Conservation (phyloP, 2,888 invertebrate genomes). For the Vannuccia rotundouncinata region DNA sequence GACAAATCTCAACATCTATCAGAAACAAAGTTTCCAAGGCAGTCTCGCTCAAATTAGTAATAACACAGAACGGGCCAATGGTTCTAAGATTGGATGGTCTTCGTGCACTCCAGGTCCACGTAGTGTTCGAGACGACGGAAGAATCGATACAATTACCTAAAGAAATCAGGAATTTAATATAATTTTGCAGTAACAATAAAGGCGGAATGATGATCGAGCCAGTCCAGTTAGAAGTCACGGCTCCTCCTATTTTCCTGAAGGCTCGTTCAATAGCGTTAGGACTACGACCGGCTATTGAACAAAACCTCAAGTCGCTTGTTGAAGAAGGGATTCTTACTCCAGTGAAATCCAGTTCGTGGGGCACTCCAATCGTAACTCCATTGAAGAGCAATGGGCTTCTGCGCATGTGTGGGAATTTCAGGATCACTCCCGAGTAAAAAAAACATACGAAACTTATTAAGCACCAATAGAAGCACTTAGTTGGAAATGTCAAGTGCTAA, state of each 20-base stretch:
- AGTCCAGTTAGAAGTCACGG: neutral
- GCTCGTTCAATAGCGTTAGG: neutral
- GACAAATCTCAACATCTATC: neutral
- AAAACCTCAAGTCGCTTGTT: neutral
- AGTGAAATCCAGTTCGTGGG: too few relatives aligned
- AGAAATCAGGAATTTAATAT: neutral
- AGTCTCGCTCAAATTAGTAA: neutral
- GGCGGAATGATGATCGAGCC: neutral
- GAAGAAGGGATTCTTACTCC: neutral
- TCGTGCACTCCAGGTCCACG: neutral
- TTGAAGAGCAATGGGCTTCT: too few relatives aligned
- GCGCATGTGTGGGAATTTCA: too few relatives aligned
- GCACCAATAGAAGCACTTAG: too few relatives aligned
- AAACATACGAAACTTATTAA: too few relatives aligned
- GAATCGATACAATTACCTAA: neutral
- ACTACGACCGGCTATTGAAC: neutral
- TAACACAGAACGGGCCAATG: neutral
- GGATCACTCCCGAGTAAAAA: too few relatives aligned
- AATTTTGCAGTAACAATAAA: neutral
- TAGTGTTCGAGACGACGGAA: neutral
- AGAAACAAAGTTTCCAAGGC: neutral
- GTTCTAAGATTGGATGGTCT: neutral
- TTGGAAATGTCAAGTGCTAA: too few relatives aligned
- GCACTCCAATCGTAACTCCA: too few relatives aligned
- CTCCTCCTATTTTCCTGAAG: neutral